phyloP scores from a whole-genome alignment of 2,113 vertebrate genomes.

The Grallaria varia region DNA sequence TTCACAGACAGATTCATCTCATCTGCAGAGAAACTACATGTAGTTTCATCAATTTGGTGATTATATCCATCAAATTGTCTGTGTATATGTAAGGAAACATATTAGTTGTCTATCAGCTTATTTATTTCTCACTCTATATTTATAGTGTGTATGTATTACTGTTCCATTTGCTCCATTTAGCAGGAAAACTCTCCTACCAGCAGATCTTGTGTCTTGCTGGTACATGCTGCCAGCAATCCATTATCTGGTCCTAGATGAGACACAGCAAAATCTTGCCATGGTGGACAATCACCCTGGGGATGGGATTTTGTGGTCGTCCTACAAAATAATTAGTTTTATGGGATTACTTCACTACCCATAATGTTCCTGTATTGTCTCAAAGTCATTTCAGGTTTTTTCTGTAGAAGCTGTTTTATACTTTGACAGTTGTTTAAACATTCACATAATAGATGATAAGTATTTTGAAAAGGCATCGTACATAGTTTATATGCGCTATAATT shows the following conservation, averaged over 20 bases:
- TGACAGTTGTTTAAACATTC: too few relatives aligned
- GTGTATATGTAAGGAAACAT: not conserved
- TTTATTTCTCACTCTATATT: not conserved
- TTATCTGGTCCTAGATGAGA: not conserved
- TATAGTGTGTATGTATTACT: not conserved
- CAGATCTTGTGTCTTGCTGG: constrained; percentile 66
- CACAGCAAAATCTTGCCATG: not conserved
- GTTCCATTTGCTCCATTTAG: not conserved
- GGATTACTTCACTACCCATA: not conserved
- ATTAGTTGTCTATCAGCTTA: not conserved
- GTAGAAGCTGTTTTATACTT: not conserved
- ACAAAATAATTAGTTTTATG: not conserved
- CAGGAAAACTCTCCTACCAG: constrained; percentile 46
- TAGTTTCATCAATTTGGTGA: not conserved
- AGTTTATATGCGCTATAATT: not conserved
- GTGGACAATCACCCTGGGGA: not conserved
- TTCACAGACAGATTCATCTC: not conserved
- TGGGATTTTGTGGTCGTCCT: constrained; percentile 15
- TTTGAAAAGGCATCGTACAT: not conserved
- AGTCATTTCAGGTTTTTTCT: not conserved
- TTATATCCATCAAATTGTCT: not conserved
- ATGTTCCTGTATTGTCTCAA: not conserved
- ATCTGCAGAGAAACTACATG: not conserved
- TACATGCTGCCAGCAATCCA: constrained; percentile 47
- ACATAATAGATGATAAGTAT: not conserved